Evolutionary conservation across 1,140 invertebrate species (phyloP), one percentile per base, ranked within the genome.

Genomic region (Rhynchophorus ferrugineus): DNA sequence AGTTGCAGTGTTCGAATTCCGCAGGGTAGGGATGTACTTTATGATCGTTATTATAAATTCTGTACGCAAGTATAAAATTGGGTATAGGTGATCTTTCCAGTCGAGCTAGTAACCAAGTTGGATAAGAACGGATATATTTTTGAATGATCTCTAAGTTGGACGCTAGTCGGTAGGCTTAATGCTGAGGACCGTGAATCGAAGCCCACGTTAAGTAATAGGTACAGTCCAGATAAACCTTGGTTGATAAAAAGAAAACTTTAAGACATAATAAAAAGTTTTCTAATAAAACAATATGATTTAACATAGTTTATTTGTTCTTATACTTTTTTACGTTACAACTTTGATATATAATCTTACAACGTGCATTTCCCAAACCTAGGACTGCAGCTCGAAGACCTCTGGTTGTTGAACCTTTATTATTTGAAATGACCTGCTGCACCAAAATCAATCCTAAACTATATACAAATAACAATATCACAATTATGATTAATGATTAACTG

Each of bases 381-480:
- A 79, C 68, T 1, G 80, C 75, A 1, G 81, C 80, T 57, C 77
- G 76, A 38, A 84, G 56, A 16, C 70, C 69, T 62, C 68, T 71
- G n/a, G 65, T 60, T 18, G 65, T 65, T 5, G 67, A 42, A n/a
- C 62, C 46, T n/a, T 62, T 50, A 22, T 61, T 42, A 49, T 61
- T 57, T 34, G 58, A 59, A 2, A 58, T 55, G 3, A 78, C 38
- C 22, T 78, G 73, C 2, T 75, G 72, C 16, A 78, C 46, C 77
- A 77, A 81, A 52, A 77, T 80, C 74, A 79, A 74, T 29, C 77
- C 78, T 44, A 80, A 66, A 60, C 78, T 79, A 61, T 44, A 71
- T 71, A 43, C 17, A 60, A 45, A 22, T 21, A 17, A 37, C 21
- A 48, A 39, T 35, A 22, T 45, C 22, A 11, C 1, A 53, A 39